Evolutionary conservation across 2,888 invertebrate genomes (phyloP), one percentile per base, ranked within the genome.

Genomic region (Xestia ashworthii): DNA sequence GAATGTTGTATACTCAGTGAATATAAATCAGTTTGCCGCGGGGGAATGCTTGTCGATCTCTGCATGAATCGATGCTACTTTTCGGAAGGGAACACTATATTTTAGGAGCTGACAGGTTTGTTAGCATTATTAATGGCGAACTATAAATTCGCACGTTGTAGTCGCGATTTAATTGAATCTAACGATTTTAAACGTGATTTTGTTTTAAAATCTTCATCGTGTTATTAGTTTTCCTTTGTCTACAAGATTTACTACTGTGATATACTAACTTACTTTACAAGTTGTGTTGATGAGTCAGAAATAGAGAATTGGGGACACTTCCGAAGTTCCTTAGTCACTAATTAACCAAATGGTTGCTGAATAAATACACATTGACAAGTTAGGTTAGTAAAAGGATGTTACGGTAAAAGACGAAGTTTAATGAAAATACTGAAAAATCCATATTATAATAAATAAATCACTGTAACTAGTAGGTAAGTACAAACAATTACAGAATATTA

Each of bases 1-100:
- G 75, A 67, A 81, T 76, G 55, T 73, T 73, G 82, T 78, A 74
- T 77, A 77, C 69, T 72, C 78, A 71, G 78, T 81, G 87, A 87
- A 88, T 87, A 87, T 84, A 87, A 88, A 87, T 84, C 87, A 88
- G 80, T 48, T 77, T 66, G 76, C 80, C 80, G 76, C 87, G 62
- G 82, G 86, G 78, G 74, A 66, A 65, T 60, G 44, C 44, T 62
- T 72, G 81, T 67, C 80, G 87, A 80, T 66, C 55, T 74, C 64
- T 66, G 66, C 46, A 73, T 74, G 66, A 84, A 68, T 79, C 82
- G 77, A 79, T 74, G 73, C 71, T 84, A 82, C 70, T 87, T 86
- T 83, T 84, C 68, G 70, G 60, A 78, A 81, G 73, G 74, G 58
- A 32, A 44, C 67, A 38, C 65, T 71, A 69, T 83, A 76, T 83